These are phyloP conservation scores for Cheilosia urbana DNA, from an alignment of 2,888 invertebrate species.

Conservation along the genomic window DNA sequence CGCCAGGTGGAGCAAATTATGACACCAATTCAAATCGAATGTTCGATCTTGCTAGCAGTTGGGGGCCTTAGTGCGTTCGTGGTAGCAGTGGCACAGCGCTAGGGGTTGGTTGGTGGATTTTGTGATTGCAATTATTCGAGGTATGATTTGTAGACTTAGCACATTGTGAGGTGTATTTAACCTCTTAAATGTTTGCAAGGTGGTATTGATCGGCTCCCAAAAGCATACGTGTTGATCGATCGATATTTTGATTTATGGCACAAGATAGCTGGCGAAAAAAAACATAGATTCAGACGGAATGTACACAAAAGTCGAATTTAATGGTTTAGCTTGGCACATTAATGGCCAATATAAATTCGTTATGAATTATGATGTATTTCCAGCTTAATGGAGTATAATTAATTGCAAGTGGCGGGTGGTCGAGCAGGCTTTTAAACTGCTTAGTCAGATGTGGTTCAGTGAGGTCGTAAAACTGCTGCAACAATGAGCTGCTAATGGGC, in stretches of 20 bases:
- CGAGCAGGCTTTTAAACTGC: neutral
- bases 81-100: slow-evolving; percentile 31
- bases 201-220: slow-evolving; percentile 41
- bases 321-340: slow-evolving; percentile 2
- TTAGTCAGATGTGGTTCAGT: neutral
- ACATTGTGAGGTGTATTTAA: slow-evolving; percentile 19
- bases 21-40: slow-evolving; percentile 63
- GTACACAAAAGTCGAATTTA: slow-evolving; percentile 23
- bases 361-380: slow-evolving; percentile 41
- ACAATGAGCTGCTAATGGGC: slow-evolving; percentile 8
- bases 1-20: slow-evolving; percentile 58
- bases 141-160: no score
- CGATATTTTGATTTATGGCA: slow-evolving; percentile 40
- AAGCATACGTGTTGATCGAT: slow-evolving; percentile 29
- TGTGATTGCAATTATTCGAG: neutral
- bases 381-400: slow-evolving; percentile 10
- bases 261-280: neutral
- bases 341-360: slow-evolving; percentile 15
- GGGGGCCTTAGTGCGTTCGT: slow-evolving; percentile 52
- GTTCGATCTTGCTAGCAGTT: slow-evolving; percentile 56
- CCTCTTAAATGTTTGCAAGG: slow-evolving; percentile 28
- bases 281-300: neutral
- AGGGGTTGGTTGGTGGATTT: slow-evolving; percentile 33
- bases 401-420: slow-evolving; percentile 24
- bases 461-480: slow-evolving; percentile 1